Conservation (phyloP, 2,797 vertebrate genomes). For the Melanotaenia boesemani region DNA sequence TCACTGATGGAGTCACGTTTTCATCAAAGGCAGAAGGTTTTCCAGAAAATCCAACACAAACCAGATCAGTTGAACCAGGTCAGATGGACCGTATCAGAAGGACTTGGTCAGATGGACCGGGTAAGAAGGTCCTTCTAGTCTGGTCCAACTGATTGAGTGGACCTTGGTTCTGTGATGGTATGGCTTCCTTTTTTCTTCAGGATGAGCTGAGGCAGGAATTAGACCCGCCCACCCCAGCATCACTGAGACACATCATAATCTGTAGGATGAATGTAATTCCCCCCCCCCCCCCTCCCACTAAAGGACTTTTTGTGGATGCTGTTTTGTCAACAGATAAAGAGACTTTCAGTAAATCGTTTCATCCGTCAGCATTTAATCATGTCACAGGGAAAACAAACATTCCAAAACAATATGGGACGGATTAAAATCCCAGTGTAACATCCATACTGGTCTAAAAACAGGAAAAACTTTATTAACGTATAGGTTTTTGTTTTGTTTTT, state of each 20-base stretch:
- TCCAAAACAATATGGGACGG: slow-evolving; percentile 48
- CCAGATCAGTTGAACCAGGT: too few relatives aligned
- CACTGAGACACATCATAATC: slow-evolving; percentile 55
- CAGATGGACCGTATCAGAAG: too few relatives aligned
- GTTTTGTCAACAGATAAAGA: slow-evolving; percentile 47
- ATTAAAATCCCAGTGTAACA: slow-evolving; percentile 41
- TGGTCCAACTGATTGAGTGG: too few relatives aligned
- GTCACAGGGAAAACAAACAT: slow-evolving; percentile 41
- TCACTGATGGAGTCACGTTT: slow-evolving; percentile 35
- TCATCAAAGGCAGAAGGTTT: slow-evolving; percentile 29
- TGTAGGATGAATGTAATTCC: slow-evolving; percentile 56
- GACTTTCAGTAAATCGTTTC: slow-evolving; percentile 34
- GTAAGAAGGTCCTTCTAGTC: too few relatives aligned
- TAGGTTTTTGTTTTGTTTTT: background rate
- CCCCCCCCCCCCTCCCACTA: slow-evolving; percentile 20
- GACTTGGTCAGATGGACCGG: too few relatives aligned
- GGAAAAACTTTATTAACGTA: too few relatives aligned
- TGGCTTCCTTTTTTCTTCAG: too few relatives aligned
- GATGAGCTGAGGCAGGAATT: too few relatives aligned
- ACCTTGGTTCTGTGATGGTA: too few relatives aligned
- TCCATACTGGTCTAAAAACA: slow-evolving; percentile 22
- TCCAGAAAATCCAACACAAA: slow-evolving; percentile 37
- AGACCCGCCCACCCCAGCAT: slow-evolving; percentile 2
- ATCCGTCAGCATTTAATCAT: slow-evolving; percentile 55
- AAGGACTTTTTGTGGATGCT: slow-evolving; percentile 46